Evolutionary conservation across 2,113 vertebrate genomes (phyloP).

Genomic region (Onychorhynchus coronatus): DNA sequence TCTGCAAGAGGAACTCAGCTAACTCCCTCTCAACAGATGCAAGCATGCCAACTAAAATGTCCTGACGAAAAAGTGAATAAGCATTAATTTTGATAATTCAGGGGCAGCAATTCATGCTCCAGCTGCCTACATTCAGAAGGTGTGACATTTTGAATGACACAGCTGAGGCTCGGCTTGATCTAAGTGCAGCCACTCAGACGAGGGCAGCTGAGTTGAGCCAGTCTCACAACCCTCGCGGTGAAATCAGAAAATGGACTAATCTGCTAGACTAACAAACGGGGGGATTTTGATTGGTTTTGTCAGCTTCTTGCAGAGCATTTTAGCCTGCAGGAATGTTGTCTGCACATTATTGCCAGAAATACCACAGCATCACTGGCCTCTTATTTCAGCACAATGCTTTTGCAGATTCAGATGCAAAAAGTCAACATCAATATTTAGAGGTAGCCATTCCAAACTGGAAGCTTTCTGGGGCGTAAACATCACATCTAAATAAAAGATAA

Average conservation of each 20-base stretch:
- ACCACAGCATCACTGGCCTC: not conserved
- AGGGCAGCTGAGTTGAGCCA: not conserved
- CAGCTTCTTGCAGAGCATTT: slow-evolving; percentile 31
- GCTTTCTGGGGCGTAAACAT: slow-evolving; percentile 19
- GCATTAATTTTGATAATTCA: not conserved
- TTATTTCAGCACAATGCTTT: not conserved
- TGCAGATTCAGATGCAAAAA: slow-evolving; percentile 14
- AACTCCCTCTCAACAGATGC: not conserved
- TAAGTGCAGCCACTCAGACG: not conserved
- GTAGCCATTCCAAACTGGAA: not conserved
- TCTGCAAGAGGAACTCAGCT: not conserved
- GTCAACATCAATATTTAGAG: slow-evolving; percentile 49
- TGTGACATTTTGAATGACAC: not conserved
- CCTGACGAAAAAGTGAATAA: not conserved
- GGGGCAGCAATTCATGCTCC: not conserved
- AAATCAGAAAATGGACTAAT: slow-evolving; percentile 21
- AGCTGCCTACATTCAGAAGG: not conserved
- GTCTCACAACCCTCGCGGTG: not conserved
- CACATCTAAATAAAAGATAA: slow-evolving; percentile 40
- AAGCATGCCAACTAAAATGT: not conserved
- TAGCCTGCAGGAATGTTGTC: slow-evolving; percentile 32
- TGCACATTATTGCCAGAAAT: slow-evolving; percentile 41
- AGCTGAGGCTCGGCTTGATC: not conserved
- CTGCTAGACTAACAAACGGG: not conserved
- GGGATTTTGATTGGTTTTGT: slow-evolving; percentile 45